These are phyloP conservation scores for Solenopsis fugax DNA, from an alignment of 1,140 invertebrate species.

Conservation along the genomic window DNA sequence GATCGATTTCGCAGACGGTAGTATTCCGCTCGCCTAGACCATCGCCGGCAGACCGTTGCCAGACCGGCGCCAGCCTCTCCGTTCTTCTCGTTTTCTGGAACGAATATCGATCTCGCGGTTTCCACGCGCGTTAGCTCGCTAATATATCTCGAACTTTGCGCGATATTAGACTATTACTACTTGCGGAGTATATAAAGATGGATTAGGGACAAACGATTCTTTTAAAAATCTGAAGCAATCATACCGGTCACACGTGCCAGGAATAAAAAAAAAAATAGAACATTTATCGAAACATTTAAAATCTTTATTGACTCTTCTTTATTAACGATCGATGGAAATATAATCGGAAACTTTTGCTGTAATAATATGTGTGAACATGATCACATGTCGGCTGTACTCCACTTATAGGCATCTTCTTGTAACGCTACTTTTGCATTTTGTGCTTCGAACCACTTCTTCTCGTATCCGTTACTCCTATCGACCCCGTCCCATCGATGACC, in stretches of 20 bases:
- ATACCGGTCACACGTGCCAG: neutral
- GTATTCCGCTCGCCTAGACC: constrained; percentile 51
- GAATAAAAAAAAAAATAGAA: neutral
- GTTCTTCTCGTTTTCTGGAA: constrained; percentile 71
- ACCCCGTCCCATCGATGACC: constrained; percentile 99
- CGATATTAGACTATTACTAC: neutral
- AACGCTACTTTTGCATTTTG: constrained; percentile 92
- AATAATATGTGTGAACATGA: constrained; percentile 26
- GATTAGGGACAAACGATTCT: neutral
- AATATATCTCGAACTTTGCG: constrained; percentile 35
- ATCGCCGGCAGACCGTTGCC: constrained; percentile 64
- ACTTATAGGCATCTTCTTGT: constrained; percentile 96
- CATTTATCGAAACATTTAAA: neutral
- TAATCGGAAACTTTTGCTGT: constrained; percentile 11
- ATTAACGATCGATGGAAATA: constrained; percentile 51
- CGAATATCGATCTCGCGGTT: constrained; percentile 72
- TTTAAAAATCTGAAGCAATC: neutral
- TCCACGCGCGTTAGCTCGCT: constrained; percentile 33
- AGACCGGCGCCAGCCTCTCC: constrained; percentile 66
- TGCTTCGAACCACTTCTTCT: constrained; percentile 95
- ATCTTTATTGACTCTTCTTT: constrained; percentile 27
- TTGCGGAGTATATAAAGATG: neutral
- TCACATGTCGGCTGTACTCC: constrained; percentile 98
- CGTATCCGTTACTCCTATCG: constrained; percentile 98
- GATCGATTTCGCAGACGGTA: constrained; percentile 68